phyloP scores from a whole-genome alignment of 2,888 invertebrate species.

The Cistogaster globosa region DNA sequence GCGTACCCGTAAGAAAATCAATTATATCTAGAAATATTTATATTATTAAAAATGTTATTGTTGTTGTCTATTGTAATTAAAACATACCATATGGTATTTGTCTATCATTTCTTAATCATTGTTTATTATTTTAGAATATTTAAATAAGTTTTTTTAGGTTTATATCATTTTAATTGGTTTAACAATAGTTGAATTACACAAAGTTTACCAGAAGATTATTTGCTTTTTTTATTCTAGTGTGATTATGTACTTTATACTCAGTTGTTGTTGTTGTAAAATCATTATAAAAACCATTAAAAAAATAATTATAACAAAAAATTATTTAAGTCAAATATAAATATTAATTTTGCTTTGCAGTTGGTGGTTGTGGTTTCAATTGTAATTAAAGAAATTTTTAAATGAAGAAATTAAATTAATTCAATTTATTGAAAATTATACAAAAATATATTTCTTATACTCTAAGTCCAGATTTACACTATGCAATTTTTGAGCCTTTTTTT shows the following conservation, averaged over 20 bases:
- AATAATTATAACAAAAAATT: background rate
- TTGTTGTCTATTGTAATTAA: no score
- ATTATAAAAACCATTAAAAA: slow-evolving; percentile 18
- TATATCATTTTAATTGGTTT: no score
- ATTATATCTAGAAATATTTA: no score
- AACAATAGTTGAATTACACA: background rate
- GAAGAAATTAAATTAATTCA: no score
- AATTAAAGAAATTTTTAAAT: background rate
- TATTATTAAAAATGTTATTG: no score
- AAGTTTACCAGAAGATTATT: background rate
- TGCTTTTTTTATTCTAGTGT: no score
- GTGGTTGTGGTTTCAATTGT: background rate
- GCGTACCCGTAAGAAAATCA: no score
- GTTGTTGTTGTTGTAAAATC: background rate
- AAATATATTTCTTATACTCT: no score
- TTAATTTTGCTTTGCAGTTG: background rate
- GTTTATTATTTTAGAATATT: background rate
- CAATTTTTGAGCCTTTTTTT: no score
- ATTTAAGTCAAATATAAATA: background rate
- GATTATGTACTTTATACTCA: no score
- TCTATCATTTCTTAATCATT: background rate
- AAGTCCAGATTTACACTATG: no score
- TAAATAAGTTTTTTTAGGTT: background rate
- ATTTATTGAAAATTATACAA: no score
- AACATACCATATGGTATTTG: background rate